These are phyloP conservation scores for Myoxocephalus aenaeus DNA, from an alignment of 2,797 vertebrate genomes.

Conservation along the genomic window DNA sequence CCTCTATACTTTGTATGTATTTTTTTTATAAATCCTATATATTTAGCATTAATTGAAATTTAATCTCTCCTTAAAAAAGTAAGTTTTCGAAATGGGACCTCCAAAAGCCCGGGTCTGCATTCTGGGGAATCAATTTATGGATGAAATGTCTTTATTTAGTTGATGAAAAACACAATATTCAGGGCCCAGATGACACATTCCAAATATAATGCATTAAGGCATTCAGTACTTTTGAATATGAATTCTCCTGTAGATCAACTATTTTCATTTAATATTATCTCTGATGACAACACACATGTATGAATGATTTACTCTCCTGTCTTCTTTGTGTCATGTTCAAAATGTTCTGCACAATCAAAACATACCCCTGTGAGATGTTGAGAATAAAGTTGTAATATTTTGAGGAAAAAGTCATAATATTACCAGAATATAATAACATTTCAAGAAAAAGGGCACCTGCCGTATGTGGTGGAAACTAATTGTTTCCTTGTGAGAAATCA, in stretches of 20 bases:
- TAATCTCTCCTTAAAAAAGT: not conserved
- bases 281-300: too few relatives aligned
- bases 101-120: not conserved
- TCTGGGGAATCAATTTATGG: too few relatives aligned
- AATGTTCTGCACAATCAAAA: too few relatives aligned
- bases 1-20: not conserved
- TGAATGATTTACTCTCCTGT: not conserved
- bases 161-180: not conserved
- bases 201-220: not conserved
- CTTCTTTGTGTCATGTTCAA: not conserved
- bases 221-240: too few relatives aligned
- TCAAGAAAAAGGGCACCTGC: too few relatives aligned
- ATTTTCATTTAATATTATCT: too few relatives aligned
- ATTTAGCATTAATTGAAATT: slow-evolving; percentile 1
- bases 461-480: too few relatives aligned
- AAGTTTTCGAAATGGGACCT: not conserved
- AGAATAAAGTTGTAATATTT: not conserved
- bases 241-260: too few relatives aligned
- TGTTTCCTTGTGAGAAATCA: too few relatives aligned
- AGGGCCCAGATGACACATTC: not conserved
- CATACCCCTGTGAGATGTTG: too few relatives aligned
- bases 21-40: not conserved
- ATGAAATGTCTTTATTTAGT: not conserved
- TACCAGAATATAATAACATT: too few relatives aligned
- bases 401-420: too few relatives aligned